Conservation (phyloP, 2,888 invertebrate species). For the Adelognathus sp. region DNA sequence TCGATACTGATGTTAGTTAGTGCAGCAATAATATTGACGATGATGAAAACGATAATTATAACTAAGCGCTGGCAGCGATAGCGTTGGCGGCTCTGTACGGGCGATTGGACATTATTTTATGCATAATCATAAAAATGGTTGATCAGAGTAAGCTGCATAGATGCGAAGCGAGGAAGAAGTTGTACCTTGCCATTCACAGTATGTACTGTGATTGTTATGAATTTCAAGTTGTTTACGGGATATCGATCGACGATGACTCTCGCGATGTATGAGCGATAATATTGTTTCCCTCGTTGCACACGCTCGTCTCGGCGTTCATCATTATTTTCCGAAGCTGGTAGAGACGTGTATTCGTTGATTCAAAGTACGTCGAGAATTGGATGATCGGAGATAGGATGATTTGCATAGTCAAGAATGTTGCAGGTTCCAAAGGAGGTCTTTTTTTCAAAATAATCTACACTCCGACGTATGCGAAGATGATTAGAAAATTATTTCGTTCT, state of each 20-base stretch:
- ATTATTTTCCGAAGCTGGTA: not conserved
- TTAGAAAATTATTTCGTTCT: no score
- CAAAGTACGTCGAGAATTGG: no score
- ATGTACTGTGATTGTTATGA: not conserved
- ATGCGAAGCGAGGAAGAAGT: not conserved
- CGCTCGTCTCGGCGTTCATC: not conserved
- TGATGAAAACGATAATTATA: conserved; percentile 47
- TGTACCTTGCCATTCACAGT: not conserved
- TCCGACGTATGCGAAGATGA: no score
- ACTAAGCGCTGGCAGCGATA: not conserved
- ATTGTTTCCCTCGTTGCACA: not conserved
- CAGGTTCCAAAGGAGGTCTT: no score
- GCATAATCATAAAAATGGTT: not conserved
- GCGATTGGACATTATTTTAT: not conserved
- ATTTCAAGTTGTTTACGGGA: not conserved
- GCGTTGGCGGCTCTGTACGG: conserved; percentile 16
- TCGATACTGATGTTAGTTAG: conserved; percentile 29
- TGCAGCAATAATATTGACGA: conserved; percentile 45
- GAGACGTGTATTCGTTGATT: no score
- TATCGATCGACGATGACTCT: not conserved
- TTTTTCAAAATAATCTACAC: no score
- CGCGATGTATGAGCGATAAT: not conserved
- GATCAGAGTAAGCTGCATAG: not conserved
- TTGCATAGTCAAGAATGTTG: no score
- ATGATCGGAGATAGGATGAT: no score